Percentiles rank a stretch among this genome's conserved stretches.
Conservation (phyloP, 2,113 vertebrate species). For the Microcebus tavaratra region DNA sequence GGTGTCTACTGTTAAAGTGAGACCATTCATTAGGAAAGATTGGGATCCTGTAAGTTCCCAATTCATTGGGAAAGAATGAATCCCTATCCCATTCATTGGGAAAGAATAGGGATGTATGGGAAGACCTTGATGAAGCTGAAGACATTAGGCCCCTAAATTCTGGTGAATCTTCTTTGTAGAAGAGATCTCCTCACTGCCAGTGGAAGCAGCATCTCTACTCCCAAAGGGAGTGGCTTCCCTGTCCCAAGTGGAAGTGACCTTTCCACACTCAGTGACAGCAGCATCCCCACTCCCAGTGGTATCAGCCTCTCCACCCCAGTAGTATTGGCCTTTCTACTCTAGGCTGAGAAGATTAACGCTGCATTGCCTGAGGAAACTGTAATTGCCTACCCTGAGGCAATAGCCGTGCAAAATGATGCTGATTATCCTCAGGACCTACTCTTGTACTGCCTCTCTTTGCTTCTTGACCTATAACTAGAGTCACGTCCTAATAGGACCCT, state of each 20-base stretch:
- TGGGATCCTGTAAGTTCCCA: neutral
- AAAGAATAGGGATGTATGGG: neutral
- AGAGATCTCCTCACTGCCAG: neutral
- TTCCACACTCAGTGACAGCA: neutral
- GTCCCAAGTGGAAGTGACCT: neutral
- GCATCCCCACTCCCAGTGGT: neutral
- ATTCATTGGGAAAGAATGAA: too few relatives aligned
- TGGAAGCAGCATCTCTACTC: neutral
- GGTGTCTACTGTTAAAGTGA: neutral
- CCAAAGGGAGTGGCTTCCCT: too few relatives aligned
- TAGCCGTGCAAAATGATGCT: neutral
- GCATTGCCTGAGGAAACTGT: neutral
- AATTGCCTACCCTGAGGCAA: neutral
- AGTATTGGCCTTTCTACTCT: neutral
- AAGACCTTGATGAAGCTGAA: neutral
- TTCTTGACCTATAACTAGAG: neutral
- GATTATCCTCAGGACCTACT: neutral
- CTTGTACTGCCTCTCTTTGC: neutral
- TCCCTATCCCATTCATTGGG: neutral
- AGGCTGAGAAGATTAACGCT: neutral
- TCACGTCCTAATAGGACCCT: neutral
- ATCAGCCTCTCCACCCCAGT: neutral
- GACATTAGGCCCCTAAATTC: neutral
- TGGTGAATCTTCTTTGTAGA: neutral
- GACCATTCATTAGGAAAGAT: neutral